Conservation (phyloP, 1,140 invertebrate species). For the Ridgeia piscesae region DNA sequence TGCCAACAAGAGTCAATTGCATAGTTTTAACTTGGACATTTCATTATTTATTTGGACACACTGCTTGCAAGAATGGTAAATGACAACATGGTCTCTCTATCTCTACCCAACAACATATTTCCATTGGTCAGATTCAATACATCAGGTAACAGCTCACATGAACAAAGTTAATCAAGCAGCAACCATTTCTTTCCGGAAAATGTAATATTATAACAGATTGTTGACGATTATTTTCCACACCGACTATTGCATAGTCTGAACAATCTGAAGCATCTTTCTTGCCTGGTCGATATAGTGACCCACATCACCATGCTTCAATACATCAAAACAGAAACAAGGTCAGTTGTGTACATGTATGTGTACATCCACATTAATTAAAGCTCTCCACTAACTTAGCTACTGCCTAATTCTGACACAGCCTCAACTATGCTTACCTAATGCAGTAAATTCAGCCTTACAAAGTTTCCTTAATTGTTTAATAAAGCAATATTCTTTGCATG, state of each 20-base stretch:
- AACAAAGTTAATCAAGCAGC: neutral
- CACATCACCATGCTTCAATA: neutral
- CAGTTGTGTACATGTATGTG: too few relatives aligned
- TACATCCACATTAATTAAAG: neutral
- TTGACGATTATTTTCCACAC: neutral
- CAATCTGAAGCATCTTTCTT: neutral
- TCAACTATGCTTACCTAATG: neutral
- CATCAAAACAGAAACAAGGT: neutral
- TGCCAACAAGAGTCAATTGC: neutral
- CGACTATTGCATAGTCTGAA: neutral
- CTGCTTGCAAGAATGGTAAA: neutral
- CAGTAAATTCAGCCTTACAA: neutral
- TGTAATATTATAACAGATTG: neutral
- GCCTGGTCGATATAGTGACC: neutral
- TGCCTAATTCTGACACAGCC: neutral
- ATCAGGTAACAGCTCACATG: neutral
- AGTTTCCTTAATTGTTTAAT: neutral
- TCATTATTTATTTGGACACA: neutral
- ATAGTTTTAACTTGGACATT: neutral
- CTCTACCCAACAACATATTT: neutral
- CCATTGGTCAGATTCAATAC: neutral
- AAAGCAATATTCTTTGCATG: neutral
- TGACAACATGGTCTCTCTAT: neutral
- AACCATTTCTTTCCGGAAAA: neutral
- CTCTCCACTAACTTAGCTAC: neutral